Percentiles rank a stretch among this genome's conserved stretches.
These are phyloP conservation scores for Tachuris rubrigastra DNA, from an alignment of 2,113 vertebrate genomes.

Conservation along the genomic window DNA sequence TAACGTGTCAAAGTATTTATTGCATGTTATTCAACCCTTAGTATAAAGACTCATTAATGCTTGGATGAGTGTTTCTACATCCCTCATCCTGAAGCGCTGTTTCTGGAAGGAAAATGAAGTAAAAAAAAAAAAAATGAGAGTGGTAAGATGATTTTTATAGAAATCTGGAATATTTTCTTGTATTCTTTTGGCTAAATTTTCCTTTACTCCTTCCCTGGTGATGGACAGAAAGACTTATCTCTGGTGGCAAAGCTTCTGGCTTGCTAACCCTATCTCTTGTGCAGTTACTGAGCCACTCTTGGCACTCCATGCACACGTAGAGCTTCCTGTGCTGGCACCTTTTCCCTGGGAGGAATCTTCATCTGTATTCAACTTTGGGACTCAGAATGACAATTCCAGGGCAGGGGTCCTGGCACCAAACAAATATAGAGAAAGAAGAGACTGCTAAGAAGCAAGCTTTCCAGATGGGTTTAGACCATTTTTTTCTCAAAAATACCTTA, in stretches of 20 bases:
- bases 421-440: not conserved
- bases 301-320: too few species aligned
- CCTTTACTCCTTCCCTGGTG: not conserved
- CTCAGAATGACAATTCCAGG: too few species aligned
- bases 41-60: not conserved
- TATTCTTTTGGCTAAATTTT: not conserved
- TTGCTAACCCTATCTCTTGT: too few species aligned
- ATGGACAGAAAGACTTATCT: not conserved
- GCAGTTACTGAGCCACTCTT: too few species aligned
- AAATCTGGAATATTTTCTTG: not conserved
- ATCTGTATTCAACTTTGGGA: too few species aligned
- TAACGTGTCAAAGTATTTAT: not conserved
- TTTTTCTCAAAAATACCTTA: not conserved
- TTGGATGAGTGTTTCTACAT: not conserved
- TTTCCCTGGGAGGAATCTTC: too few species aligned
- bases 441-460: not conserved
- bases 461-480: not conserved
- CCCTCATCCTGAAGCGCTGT: not conserved
- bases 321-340: too few species aligned
- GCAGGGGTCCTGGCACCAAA: too few species aligned
- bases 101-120: not conserved
- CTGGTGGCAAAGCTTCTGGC: not conserved
- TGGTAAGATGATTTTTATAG: not conserved
- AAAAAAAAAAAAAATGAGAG: not conserved
- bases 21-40: not conserved